Conservation (phyloP, 2,113 vertebrate species). For the Suricata suricatta region DNA sequence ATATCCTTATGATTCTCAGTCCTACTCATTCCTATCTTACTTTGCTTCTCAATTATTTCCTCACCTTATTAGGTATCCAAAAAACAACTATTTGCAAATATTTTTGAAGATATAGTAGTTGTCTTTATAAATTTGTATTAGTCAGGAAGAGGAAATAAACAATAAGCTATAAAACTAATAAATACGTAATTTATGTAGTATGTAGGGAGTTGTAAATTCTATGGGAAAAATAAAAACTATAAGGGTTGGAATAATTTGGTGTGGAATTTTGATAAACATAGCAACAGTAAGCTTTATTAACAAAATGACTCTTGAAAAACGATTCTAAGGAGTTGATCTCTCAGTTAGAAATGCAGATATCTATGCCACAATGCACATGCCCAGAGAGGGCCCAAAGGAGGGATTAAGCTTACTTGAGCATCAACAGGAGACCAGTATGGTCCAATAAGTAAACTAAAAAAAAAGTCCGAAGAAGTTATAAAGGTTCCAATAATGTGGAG, state of each 20-base stretch:
- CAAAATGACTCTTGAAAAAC: not conserved
- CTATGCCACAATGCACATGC: not conserved
- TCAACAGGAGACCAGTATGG: not conserved
- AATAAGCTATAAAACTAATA: not conserved
- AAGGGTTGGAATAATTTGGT: not conserved
- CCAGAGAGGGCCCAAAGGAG: fast-evolving
- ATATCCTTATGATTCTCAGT: not conserved
- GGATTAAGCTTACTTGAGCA: not conserved
- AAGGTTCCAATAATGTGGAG: not conserved
- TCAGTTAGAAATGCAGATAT: not conserved
- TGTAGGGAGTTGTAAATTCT: not conserved
- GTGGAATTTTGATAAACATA: not conserved
- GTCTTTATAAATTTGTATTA: not conserved
- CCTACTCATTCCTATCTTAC: not conserved
- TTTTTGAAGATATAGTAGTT: not conserved
- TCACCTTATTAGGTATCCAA: not conserved
- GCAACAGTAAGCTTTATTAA: not conserved
- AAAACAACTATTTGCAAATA: not conserved
- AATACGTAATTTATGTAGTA: not conserved
- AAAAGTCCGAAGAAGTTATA: not conserved
- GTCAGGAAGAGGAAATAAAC: not conserved
- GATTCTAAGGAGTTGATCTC: not conserved
- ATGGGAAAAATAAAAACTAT: not conserved
- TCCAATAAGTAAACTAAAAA: not conserved
- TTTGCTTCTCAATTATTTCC: not conserved